phyloP scores from a whole-genome alignment of 2,888 invertebrate genomes.

The Adelphocoris suturalis region DNA sequence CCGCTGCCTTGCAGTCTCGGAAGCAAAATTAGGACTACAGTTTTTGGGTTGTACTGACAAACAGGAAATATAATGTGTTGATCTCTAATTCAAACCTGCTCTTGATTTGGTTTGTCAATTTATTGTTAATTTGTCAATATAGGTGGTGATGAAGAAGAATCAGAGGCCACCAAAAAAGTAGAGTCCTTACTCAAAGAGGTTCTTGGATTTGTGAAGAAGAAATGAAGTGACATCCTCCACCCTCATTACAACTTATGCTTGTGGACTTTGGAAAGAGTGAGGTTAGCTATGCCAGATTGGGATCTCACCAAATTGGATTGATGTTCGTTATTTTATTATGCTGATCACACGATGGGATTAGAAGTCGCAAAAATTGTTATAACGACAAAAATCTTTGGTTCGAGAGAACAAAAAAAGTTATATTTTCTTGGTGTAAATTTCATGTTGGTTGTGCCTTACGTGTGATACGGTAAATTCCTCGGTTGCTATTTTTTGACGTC shows the following conservation, averaged over 20 bases:
- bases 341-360: neutral
- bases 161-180: constrained; percentile 88
- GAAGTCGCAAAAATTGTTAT: neutral
- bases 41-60: too few species aligned
- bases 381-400: neutral
- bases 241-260: neutral
- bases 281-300: neutral
- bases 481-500: neutral
- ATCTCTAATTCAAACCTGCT: too few species aligned
- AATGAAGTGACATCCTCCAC: neutral
- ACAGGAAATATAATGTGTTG: too few species aligned
- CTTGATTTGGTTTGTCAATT: too few species aligned
- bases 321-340: neutral
- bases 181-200: constrained; percentile 89
- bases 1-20: too few species aligned
- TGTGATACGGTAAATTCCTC: neutral
- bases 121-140: too few species aligned
- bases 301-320: neutral
- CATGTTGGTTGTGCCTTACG: constrained; percentile 27
- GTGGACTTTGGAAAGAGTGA: neutral
- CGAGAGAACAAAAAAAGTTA: neutral
- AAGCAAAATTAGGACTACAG: too few species aligned
- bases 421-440: constrained; percentile 24
- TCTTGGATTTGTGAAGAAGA: constrained; percentile 80
- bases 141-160: constrained; percentile 82